Evolutionary conservation across 2,797 vertebrate species (phyloP).

Genomic region (Prunella strophiata): DNA sequence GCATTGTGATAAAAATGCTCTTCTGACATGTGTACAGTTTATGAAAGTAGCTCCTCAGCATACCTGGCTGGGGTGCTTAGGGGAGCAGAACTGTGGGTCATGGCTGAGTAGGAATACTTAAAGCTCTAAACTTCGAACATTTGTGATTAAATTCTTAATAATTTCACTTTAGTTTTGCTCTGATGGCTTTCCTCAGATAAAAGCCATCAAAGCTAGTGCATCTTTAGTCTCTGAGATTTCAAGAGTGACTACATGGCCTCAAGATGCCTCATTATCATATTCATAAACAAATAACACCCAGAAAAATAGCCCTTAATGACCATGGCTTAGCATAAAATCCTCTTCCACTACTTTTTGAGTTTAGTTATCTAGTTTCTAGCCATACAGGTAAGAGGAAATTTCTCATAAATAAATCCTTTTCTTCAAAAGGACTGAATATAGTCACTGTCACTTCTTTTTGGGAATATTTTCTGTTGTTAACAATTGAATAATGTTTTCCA

Average conservation of each 20-base stretch:
- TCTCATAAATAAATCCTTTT: neutral
- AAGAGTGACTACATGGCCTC: neutral
- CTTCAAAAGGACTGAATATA: neutral
- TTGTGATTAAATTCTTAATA: neutral
- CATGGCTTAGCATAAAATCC: neutral
- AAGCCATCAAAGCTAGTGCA: neutral
- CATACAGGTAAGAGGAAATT: neutral
- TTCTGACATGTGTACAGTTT: neutral
- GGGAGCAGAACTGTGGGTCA: neutral
- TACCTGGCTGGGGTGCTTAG: neutral
- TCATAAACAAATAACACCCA: neutral
- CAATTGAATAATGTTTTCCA: neutral
- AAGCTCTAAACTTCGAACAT: neutral
- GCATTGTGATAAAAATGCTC: neutral
- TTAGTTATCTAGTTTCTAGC: neutral
- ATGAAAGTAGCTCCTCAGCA: neutral
- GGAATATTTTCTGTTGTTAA: neutral
- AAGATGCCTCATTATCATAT: neutral
- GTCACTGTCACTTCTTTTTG: neutral
- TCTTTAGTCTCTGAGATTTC: neutral
- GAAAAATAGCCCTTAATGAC: neutral
- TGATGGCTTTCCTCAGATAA: neutral
- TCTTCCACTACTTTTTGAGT: neutral
- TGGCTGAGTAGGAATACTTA: neutral
- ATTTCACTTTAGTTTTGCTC: neutral